Evolutionary conservation across 2,797 vertebrate species (phyloP).

Genomic region (Hephaestus fuliginosus): DNA sequence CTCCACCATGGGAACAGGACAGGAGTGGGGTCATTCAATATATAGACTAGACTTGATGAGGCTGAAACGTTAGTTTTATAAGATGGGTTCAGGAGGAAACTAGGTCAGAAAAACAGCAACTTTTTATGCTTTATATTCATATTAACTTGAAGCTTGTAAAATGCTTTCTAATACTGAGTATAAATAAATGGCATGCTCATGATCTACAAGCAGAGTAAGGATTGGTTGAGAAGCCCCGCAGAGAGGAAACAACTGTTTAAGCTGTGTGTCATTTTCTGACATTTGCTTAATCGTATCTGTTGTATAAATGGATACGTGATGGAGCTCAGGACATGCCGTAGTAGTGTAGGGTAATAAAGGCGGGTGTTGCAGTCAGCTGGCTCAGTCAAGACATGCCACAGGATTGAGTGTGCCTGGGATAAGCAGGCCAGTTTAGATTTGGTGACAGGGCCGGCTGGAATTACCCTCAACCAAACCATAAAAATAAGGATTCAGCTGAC

Average conservation of each 20-base stretch:
- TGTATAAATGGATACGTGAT: conserved; percentile 24
- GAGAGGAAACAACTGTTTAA: conserved; percentile 7
- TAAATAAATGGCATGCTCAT: neutral
- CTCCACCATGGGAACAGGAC: conserved; percentile 1
- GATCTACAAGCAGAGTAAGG: conserved; percentile 23
- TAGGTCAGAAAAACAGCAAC: conserved; percentile 11
- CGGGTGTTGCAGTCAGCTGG: conserved; percentile 38
- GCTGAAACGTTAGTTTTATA: conserved; percentile 4
- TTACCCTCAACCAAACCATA: conserved; percentile 33
- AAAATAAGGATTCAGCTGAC: conserved; percentile 38
- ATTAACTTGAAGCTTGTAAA: neutral
- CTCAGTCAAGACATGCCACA: conserved; percentile 61
- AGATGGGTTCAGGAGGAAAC: conserved; percentile 8
- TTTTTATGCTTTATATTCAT: neutral
- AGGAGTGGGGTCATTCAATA: conserved; percentile 1
- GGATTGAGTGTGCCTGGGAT: conserved; percentile 42
- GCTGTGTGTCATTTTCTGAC: conserved; percentile 1
- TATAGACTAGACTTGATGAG: neutral
- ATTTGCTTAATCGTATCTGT: conserved; percentile 1
- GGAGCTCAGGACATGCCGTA: conserved; percentile 17
- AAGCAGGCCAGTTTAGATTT: conserved; percentile 49
- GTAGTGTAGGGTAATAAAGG: conserved; percentile 29
- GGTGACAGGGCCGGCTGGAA: conserved; percentile 42
- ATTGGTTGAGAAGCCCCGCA: neutral
- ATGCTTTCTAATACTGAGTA: conserved; percentile 4